phyloP scores from a whole-genome alignment of 2,888 invertebrate species.

The Acleris laterana region DNA sequence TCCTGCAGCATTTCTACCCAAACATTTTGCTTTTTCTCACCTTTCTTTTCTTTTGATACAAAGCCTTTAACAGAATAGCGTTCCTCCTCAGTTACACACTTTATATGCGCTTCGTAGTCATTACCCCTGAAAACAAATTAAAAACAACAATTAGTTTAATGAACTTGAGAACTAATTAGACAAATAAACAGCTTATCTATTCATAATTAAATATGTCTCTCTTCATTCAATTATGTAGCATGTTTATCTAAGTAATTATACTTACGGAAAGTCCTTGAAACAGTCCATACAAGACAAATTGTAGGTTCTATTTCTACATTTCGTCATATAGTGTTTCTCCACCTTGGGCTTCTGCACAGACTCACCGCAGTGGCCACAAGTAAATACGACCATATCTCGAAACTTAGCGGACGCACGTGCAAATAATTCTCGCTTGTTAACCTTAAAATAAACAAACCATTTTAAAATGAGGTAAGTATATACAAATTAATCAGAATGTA shows the following conservation, averaged over 20 bases:
- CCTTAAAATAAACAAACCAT: conserved; percentile 37
- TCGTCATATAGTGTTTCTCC: conserved; percentile 92
- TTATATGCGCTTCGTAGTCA: conserved; percentile 90
- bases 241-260: conserved; percentile 42
- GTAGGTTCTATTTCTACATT: conserved; percentile 87
- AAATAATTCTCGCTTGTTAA: conserved; percentile 22
- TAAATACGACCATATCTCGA: conserved; percentile 95
- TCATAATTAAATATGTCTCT: not conserved
- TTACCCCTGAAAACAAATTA: conserved; percentile 85
- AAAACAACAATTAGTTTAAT: conserved; percentile 1
- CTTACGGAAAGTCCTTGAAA: conserved; percentile 93
- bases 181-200: not conserved
- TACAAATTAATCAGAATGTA: conserved; percentile 7
- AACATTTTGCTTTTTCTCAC: conserved; percentile 92
- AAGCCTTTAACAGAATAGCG: conserved; percentile 94
- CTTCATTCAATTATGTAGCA: not conserved
- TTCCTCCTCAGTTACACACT: conserved; percentile 94
- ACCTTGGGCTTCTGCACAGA: conserved; percentile 96
- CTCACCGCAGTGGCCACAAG: conserved; percentile 96
- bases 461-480: conserved; percentile 29
- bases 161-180: conserved; percentile 17
- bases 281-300: conserved; percentile 97
- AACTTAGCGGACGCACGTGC: conserved; percentile 29
- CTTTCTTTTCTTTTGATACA: conserved; percentile 91
- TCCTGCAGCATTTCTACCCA: conserved; percentile 91